Conservation (phyloP, 1,140 invertebrate genomes). For the Hirudo medicinalis region DNA sequence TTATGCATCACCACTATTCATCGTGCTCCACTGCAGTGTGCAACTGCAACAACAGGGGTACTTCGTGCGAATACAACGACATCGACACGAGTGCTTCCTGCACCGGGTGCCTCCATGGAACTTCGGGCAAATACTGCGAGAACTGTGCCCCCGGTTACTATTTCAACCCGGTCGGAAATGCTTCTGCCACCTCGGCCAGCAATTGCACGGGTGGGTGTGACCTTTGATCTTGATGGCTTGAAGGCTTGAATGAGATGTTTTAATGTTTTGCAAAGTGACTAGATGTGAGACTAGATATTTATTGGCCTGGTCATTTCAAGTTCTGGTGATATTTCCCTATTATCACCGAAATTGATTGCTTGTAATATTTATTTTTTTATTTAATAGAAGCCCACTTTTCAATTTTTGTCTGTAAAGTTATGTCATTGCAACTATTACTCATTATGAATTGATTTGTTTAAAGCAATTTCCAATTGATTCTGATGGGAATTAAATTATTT, state of each 20-base stretch:
- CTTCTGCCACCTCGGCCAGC: conserved; percentile 29
- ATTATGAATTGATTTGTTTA: neutral
- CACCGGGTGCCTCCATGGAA: conserved; percentile 67
- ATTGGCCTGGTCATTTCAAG: no score
- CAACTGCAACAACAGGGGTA: neutral
- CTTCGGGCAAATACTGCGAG: conserved; percentile 81
- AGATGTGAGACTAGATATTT: no score
- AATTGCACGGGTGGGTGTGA: no score
- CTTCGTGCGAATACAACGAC: neutral
- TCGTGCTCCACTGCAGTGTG: neutral
- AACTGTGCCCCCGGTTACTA: conserved; percentile 77
- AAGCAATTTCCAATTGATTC: neutral
- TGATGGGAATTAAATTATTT: neutral
- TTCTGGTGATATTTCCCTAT: no score
- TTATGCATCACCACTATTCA: neutral
- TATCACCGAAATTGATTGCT: no score
- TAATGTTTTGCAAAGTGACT: no score
- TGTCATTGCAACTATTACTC: no score
- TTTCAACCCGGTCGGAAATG: conserved; percentile 71
- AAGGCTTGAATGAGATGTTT: no score
- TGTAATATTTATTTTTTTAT: no score
- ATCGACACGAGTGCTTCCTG: neutral
- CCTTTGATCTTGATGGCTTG: no score
- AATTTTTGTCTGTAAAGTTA: no score
- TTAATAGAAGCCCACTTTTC: no score